A percentile compares a stretch with the other conserved stretches of the same genome.
Conservation (phyloP, 2,888 invertebrate genomes). For the Tridacna crocea region DNA sequence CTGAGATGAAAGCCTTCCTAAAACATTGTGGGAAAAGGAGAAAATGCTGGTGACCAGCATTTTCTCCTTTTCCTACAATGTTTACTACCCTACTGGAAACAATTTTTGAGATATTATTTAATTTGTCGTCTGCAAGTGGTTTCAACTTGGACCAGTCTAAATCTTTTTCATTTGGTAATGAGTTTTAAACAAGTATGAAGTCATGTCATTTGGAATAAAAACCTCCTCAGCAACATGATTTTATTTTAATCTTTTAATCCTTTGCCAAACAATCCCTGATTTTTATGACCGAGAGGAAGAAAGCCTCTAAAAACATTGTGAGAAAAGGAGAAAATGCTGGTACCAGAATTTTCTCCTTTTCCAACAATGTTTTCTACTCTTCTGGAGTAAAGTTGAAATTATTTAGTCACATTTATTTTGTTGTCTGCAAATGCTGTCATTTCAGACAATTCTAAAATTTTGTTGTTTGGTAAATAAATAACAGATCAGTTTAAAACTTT, state of each 20-base stretch:
- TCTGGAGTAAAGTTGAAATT: too few species aligned
- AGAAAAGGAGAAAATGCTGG: conserved; percentile 4
- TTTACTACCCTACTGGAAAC: too few species aligned
- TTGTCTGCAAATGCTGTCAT: neutral
- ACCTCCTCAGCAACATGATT: neutral
- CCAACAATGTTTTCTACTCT: neutral
- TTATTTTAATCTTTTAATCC: too few species aligned
- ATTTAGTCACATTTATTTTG: neutral
- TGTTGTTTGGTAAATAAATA: neutral
- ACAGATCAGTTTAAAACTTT: too few species aligned
- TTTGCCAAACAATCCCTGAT: too few species aligned
- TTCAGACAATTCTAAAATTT: neutral
- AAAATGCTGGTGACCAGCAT: too few species aligned
- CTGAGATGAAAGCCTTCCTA: too few species aligned
- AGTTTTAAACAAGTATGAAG: neutral
- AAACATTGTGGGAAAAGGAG: too few species aligned
- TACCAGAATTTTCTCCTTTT: neutral
- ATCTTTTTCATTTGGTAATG: neutral
- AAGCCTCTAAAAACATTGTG: neutral
- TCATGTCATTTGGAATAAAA: neutral
- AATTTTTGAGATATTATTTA: too few species aligned
- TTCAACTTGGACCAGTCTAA: too few species aligned
- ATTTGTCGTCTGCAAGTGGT: too few species aligned
- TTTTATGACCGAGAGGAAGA: neutral
- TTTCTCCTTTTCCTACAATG: too few species aligned